These are phyloP conservation scores for Gnatocerus cornutus DNA, from an alignment of 2,888 invertebrate species.

Conservation along the genomic window DNA sequence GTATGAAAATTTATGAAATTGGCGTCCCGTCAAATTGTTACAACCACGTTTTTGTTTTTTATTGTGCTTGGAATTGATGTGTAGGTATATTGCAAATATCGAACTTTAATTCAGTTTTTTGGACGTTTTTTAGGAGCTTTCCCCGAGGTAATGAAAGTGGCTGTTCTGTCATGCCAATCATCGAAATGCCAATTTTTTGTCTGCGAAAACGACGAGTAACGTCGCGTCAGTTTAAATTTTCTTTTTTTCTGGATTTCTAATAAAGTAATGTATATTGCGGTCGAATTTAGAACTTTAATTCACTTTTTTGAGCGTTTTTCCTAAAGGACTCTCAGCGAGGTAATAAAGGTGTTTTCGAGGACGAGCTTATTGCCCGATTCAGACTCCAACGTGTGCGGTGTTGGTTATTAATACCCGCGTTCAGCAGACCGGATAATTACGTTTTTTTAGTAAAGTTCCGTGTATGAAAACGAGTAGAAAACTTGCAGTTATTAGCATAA, in stretches of 20 bases:
- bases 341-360: slow-evolving; percentile 31
- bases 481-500: slow-evolving; percentile 46
- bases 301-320: slow-evolving; percentile 14
- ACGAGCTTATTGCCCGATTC: slow-evolving; percentile 32
- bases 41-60: slow-evolving; percentile 12
- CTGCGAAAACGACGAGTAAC: too few species aligned
- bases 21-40: slow-evolving; percentile 13
- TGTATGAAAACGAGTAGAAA: slow-evolving; percentile 41
- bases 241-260: too few species aligned
- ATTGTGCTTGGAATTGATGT: not conserved
- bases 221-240: too few species aligned
- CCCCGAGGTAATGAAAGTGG: too few species aligned
- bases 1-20: slow-evolving; percentile 34
- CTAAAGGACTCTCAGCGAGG: slow-evolving; percentile 21
- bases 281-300: slow-evolving; percentile 26
- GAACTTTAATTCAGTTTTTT: not conserved
- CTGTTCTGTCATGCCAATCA: too few species aligned
- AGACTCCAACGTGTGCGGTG: slow-evolving; percentile 21
- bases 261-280: not conserved
- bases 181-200: not conserved
- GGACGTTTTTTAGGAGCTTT: not conserved
- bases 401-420: slow-evolving; percentile 55
- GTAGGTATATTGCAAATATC: not conserved
- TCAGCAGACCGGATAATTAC: slow-evolving; percentile 58
- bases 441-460: slow-evolving; percentile 53